Base-by-base conservation (phyloP, 2,113 vertebrate genomes). In the Epinephelus cyanopodus region DNA sequence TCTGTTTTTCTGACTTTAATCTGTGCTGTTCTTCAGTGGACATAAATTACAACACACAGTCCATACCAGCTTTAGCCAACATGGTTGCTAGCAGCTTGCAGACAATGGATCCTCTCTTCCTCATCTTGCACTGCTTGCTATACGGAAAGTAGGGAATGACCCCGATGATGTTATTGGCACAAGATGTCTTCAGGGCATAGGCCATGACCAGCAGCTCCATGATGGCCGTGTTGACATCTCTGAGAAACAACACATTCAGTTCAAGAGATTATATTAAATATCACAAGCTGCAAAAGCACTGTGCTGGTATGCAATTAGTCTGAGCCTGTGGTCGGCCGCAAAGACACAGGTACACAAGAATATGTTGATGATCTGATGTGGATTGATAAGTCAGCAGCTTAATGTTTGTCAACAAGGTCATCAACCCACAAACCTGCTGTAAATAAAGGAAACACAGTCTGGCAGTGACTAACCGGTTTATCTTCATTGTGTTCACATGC, bases 101-200 rank as follows among this genome's bases (percentile, higher is more conserved):
- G 48, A 99, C 98, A 4, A 99, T 97, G 53, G 98, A 99, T 6
- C 98, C 98, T 21, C 98, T 94, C 94, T 99, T 99, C 86, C 98
- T 95, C 98, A 99, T 99, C 91, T 99, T 99, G 96, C 98, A 98
- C 79, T 99, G 98, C 84, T 99, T 99, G 96, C 98, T 99, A 92
- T 99, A 99, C 3, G 98, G 98, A 92, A 99, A 99, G 92, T 99
- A 99, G 0, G 98, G 98, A 87, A 99, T 97, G 90, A 99, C 98
- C 0, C 98, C 98, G 0, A 97, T 99, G 80, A 99, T 99, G 85
- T 98, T 99, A 92, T 97, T 96, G 87, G 98, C 98, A 79, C 97
- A 99, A 86, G 97, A 96, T 0, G 98, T 99, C 96, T 97, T 99
- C 90, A 99, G 95, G 0, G 98, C 98, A 0, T 99, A 99, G 0